These are phyloP conservation scores for Malurus cyaneus DNA, from an alignment of 2,113 vertebrate genomes.

Conservation along the genomic window DNA sequence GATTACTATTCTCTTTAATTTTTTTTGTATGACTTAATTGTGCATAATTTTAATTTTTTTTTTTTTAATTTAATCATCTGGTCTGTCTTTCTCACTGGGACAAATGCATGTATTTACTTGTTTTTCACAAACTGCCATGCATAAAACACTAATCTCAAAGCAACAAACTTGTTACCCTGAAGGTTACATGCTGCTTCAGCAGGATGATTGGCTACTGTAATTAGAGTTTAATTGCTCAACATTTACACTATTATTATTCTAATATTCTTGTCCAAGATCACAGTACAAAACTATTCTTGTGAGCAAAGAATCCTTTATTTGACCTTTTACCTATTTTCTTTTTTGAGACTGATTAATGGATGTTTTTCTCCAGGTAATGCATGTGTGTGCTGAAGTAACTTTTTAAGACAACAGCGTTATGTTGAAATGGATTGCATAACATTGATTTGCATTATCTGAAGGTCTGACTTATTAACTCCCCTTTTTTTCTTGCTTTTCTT, in stretches of 20 bases:
- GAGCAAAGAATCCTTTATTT: not conserved
- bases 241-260: not conserved
- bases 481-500: rapidly evolving
- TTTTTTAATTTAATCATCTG: not conserved
- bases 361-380: not conserved
- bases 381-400: not conserved
- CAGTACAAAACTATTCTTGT: not conserved
- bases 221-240: not conserved
- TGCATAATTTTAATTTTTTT: not conserved
- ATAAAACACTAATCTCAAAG: not conserved
- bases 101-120: not conserved
- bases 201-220: not conserved
- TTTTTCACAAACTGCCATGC: not conserved
- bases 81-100: not conserved
- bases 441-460: not conserved
- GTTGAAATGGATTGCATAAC: not conserved
- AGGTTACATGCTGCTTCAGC: not conserved
- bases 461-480: not conserved
- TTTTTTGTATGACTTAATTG: not conserved
- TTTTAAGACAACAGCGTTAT: not conserved
- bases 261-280: not conserved
- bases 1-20: not conserved
- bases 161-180: not conserved
- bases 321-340: not conserved
- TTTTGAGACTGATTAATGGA: not conserved